phyloP scores from a whole-genome alignment of 2,888 invertebrate species.

The Drosophila paramelanica region DNA sequence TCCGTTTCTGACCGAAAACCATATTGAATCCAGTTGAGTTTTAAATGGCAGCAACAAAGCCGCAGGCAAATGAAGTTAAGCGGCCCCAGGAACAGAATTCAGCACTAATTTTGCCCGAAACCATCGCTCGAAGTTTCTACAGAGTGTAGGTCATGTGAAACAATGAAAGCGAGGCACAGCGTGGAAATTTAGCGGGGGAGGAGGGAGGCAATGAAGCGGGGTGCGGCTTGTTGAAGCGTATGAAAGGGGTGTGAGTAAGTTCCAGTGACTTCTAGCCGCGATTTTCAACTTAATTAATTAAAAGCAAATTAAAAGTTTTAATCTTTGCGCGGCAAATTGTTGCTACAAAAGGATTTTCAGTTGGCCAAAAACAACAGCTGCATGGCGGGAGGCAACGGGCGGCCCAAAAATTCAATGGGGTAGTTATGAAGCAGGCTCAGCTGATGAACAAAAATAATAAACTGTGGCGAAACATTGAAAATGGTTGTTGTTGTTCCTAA shows the following conservation, averaged over 20 bases:
- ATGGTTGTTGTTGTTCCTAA: conserved; percentile 23
- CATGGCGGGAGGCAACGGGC: not conserved
- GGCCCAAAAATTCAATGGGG: conserved; percentile 27
- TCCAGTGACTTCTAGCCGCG: conserved; percentile 75
- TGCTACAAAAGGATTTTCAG: conserved; percentile 65
- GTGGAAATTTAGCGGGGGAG: not conserved
- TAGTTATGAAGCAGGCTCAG: conserved; percentile 38
- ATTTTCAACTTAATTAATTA: conserved; percentile 83
- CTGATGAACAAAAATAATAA: conserved; percentile 80
- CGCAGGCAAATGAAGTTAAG: conserved; percentile 57
- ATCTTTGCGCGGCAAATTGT: conserved; percentile 77
- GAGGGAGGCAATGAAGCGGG: not conserved
- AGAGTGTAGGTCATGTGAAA: conserved; percentile 46
- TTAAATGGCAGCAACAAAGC: conserved; percentile 49
- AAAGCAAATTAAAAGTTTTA: conserved; percentile 83
- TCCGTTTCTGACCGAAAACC: conserved; percentile 10
- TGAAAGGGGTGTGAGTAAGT: conserved; percentile 48
- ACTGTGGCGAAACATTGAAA: conserved; percentile 61
- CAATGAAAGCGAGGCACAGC: conserved; percentile 36
- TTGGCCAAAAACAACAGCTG: conserved; percentile 29
- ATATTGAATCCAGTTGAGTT: conserved; percentile 33
- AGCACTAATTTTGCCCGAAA: conserved; percentile 46
- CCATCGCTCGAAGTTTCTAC: conserved; percentile 37
- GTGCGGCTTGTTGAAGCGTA: conserved; percentile 47
- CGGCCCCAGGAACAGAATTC: conserved; percentile 48